phyloP scores from a whole-genome alignment of 2,888 invertebrate genomes.

The Sinodicranocentrus sp. region DNA sequence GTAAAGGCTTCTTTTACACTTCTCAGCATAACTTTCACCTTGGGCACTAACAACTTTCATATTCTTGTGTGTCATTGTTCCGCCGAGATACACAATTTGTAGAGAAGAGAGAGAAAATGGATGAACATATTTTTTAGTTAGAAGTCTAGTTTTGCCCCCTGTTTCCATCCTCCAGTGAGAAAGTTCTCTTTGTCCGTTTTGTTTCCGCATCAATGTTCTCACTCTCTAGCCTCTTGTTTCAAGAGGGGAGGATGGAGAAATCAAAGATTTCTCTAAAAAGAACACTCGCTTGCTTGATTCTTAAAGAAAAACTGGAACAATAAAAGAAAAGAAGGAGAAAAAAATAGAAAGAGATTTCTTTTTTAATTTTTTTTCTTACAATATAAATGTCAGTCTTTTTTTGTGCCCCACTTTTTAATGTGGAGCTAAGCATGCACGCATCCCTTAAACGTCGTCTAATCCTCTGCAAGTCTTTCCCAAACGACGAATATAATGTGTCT shows the following conservation, averaged over 20 bases:
- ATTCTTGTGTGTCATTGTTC: slow-evolving; percentile 63
- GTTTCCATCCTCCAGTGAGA: slow-evolving; percentile 3
- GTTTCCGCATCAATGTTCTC: slow-evolving; percentile 65
- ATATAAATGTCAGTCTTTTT: too few species aligned
- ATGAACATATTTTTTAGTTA: slow-evolving; percentile 51
- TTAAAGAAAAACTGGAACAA: not conserved
- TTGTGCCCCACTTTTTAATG: slow-evolving; percentile 50
- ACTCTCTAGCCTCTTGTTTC: not conserved
- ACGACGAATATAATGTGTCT: not conserved
- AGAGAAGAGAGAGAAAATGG: slow-evolving; percentile 53
- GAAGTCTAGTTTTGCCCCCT: slow-evolving; percentile 38
- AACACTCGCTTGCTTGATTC: not conserved
- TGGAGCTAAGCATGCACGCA: slow-evolving; percentile 15
- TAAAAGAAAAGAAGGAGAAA: slow-evolving; percentile 2
- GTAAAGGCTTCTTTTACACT: slow-evolving; percentile 39
- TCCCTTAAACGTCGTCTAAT: not conserved
- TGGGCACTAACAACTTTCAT: slow-evolving; percentile 57
- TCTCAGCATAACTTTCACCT: slow-evolving; percentile 61
- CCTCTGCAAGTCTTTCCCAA: too few species aligned
- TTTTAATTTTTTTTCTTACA: too few species aligned
- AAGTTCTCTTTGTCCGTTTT: slow-evolving; percentile 1
- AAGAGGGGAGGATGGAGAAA: not conserved
- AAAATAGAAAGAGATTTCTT: too few species aligned
- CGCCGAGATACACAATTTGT: slow-evolving; percentile 66
- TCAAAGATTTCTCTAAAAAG: slow-evolving; percentile 5